These are phyloP conservation scores for Strix uralensis DNA, from an alignment of 2,113 vertebrate genomes.

Conservation along the genomic window DNA sequence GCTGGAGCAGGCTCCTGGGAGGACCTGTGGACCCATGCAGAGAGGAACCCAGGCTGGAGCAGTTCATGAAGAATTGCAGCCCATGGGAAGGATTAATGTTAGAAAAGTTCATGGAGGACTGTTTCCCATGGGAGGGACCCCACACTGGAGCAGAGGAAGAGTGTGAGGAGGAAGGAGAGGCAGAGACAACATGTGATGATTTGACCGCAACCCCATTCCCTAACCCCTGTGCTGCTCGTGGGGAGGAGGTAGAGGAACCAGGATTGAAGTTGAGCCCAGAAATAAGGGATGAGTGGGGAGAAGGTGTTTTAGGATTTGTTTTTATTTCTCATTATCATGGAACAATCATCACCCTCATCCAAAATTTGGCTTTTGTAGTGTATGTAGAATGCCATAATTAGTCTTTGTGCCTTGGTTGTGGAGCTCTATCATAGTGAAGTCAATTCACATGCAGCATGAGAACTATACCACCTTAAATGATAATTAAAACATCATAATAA, in stretches of 20 bases:
- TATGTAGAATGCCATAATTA: neutral
- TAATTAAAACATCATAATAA: neutral
- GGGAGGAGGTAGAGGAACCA: rapidly evolving
- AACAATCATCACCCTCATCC: neutral
- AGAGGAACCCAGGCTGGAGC: neutral
- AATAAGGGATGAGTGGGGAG: neutral
- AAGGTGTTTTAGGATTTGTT: neutral
- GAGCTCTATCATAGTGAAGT: neutral
- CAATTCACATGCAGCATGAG: neutral
- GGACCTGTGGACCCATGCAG: rapidly evolving
- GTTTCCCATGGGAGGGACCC: neutral
- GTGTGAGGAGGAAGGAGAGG: neutral
- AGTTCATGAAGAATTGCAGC: neutral
- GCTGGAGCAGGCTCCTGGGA: neutral
- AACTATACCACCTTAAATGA: neutral
- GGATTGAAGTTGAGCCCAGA: neutral
- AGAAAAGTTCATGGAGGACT: neutral
- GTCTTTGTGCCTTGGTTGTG: neutral
- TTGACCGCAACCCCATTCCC: neutral
- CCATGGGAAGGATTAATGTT: rapidly evolving
- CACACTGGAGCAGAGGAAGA: neutral
- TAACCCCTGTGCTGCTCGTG: rapidly evolving
- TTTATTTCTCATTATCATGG: neutral
- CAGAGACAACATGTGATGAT: neutral
- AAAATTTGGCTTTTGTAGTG: neutral